Percentiles rank a stretch among this genome's conserved stretches.
phyloP scores from a whole-genome alignment of 2,797 vertebrate genomes.

The Dryobates pubescens region DNA sequence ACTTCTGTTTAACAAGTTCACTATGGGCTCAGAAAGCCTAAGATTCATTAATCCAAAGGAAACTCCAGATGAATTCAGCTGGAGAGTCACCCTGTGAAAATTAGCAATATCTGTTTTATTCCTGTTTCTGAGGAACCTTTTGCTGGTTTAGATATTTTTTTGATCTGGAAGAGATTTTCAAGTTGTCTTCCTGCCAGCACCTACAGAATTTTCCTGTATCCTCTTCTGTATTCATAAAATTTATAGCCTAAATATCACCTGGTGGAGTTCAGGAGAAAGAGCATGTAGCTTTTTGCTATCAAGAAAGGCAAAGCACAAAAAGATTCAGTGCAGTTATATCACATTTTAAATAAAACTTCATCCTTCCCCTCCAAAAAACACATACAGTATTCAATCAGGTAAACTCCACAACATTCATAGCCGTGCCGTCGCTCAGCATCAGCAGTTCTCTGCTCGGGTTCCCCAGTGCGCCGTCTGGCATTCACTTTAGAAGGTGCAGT shows the following conservation, averaged over 20 bases:
- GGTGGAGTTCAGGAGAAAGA: not conserved
- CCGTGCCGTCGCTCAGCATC: accelerated
- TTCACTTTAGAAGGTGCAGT: not conserved
- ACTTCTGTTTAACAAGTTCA: not conserved
- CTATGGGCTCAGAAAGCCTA: not conserved
- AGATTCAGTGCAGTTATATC: not conserved
- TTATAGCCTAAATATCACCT: not conserved
- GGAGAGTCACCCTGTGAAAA: not conserved
- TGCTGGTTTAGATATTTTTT: not conserved
- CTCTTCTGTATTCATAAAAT: not conserved
- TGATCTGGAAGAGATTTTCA: not conserved
- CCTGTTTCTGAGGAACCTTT: not conserved
- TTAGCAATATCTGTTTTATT: not conserved
- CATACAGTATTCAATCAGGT: not conserved
- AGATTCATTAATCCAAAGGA: not conserved
- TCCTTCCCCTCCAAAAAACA: not conserved
- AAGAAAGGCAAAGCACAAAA: not conserved
- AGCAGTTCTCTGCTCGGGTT: not conserved
- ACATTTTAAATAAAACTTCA: not conserved
- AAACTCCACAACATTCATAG: not conserved
- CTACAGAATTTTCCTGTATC: not conserved
- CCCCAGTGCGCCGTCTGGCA: not conserved
- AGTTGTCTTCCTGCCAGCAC: not conserved
- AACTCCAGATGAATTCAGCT: not conserved
- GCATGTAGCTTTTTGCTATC: not conserved